These are phyloP conservation scores for Porites evermanni DNA, from an alignment of 92 coral and sea anemone species.

Conservation along the genomic window DNA sequence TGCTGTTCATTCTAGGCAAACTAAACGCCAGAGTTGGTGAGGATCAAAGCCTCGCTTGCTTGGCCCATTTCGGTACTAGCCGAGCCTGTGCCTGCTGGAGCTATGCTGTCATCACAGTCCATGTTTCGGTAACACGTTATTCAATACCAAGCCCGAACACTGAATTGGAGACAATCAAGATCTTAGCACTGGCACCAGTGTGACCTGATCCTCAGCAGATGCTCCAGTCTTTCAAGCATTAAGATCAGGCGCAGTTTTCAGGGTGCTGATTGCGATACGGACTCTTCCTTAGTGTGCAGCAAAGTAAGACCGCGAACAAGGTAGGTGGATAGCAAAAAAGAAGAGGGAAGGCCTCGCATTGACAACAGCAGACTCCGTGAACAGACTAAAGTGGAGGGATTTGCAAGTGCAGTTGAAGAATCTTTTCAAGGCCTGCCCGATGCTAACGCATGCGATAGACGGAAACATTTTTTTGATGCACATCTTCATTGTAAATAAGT, in stretches of 20 bases:
- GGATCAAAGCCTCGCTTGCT: constrained; percentile 26
- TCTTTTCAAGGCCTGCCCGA: too few species aligned
- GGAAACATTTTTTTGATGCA: too few species aligned
- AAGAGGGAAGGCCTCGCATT: constrained; percentile 19
- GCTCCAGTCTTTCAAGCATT: constrained; percentile 20
- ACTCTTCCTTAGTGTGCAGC: constrained; percentile 19
- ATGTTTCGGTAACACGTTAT: constrained; percentile 35
- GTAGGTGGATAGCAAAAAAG: constrained; percentile 2
- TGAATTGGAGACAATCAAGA: constrained; percentile 41
- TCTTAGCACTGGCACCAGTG: constrained; percentile 47
- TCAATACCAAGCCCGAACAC: constrained; percentile 19
- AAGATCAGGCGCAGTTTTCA: constrained; percentile 37
- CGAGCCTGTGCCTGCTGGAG: constrained; percentile 26
- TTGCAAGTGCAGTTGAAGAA: too few species aligned
- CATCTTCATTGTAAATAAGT: too few species aligned
- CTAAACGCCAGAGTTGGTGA: constrained; percentile 56
- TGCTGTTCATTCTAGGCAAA: constrained; percentile 35
- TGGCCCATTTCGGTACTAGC: constrained; percentile 21
- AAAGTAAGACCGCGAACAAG: constrained; percentile 5
- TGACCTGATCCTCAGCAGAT: constrained; percentile 21
- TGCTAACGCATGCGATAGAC: too few species aligned
- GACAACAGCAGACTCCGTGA: too few species aligned
- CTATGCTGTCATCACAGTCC: constrained; percentile 36
- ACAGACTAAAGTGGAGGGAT: too few species aligned
- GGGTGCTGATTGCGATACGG: constrained; percentile 48